Conservation (phyloP, 2,888 invertebrate genomes). For the Sarcophaga variegata region DNA sequence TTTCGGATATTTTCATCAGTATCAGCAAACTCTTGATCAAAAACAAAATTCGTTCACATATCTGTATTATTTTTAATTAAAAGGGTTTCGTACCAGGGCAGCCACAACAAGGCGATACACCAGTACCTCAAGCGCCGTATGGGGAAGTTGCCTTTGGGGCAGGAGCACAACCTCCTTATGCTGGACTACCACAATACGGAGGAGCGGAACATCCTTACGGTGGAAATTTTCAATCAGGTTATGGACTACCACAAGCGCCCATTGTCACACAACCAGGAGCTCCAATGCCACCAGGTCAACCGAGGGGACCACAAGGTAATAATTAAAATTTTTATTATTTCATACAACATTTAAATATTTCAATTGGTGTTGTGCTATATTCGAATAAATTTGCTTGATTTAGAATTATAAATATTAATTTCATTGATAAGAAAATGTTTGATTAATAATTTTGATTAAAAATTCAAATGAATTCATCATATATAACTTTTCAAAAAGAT, state of each 20-base stretch:
- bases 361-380: too few species aligned
- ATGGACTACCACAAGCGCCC: conserved; percentile 74
- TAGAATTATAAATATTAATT: too few species aligned
- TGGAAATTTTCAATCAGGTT: conserved; percentile 70
- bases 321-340: not conserved
- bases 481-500: too few species aligned
- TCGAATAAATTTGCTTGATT: too few species aligned
- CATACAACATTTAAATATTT: too few species aligned
- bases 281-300: conserved; percentile 71
- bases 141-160: conserved; percentile 70
- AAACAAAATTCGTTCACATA: too few species aligned
- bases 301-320: conserved; percentile 72
- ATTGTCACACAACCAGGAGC: conserved; percentile 78
- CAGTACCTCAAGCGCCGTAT: conserved; percentile 80
- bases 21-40: too few species aligned
- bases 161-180: conserved; percentile 64
- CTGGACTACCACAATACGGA: conserved; percentile 56
- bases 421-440: too few species aligned
- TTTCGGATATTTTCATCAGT: too few species aligned
- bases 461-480: too few species aligned
- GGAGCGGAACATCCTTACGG: conserved; percentile 65
- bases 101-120: conserved; percentile 76
- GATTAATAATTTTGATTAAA: too few species aligned
- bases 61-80: not conserved
- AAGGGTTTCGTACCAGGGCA: conserved; percentile 77